A percentile compares a stretch with the other conserved stretches of the same genome.
Evolutionary conservation across 2,113 vertebrate species (phyloP).

Genomic region (Phalacrocorax pelagicus): DNA sequence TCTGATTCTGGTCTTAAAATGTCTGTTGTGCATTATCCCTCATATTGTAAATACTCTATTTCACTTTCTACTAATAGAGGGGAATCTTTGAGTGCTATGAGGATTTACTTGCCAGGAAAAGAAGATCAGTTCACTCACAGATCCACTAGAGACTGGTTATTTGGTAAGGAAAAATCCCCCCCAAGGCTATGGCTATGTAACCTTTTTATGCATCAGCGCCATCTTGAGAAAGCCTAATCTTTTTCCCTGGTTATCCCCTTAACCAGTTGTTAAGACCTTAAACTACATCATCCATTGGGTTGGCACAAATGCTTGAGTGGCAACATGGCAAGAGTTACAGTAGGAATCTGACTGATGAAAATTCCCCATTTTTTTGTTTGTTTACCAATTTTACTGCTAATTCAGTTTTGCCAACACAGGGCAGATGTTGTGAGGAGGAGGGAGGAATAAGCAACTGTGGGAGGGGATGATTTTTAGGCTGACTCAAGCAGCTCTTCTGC

Average conservation of each 20-base stretch:
- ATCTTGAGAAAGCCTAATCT: neutral
- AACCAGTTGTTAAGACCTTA: neutral
- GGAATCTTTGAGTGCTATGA: neutral
- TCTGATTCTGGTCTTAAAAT: neutral
- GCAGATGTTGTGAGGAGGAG: neutral
- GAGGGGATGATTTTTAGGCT: neutral
- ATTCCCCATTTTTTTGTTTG: neutral
- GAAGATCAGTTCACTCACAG: neutral
- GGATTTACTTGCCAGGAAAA: neutral
- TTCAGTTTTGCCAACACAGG: neutral
- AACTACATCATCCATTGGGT: neutral
- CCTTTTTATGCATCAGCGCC: neutral
- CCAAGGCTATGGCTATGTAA: neutral
- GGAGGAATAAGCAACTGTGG: neutral
- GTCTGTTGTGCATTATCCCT: neutral
- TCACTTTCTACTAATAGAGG: neutral
- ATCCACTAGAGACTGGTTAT: neutral
- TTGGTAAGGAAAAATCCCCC: neutral
- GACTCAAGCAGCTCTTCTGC: neutral
- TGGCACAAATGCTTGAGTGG: neutral
- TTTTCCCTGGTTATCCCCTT: neutral
- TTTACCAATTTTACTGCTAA: neutral
- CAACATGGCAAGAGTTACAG: neutral
- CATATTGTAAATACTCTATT: neutral
- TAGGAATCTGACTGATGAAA: neutral